Conservation (phyloP, 37 sponge, comb jelly and placozoan genomes). For the Tethya wilhelma region DNA sequence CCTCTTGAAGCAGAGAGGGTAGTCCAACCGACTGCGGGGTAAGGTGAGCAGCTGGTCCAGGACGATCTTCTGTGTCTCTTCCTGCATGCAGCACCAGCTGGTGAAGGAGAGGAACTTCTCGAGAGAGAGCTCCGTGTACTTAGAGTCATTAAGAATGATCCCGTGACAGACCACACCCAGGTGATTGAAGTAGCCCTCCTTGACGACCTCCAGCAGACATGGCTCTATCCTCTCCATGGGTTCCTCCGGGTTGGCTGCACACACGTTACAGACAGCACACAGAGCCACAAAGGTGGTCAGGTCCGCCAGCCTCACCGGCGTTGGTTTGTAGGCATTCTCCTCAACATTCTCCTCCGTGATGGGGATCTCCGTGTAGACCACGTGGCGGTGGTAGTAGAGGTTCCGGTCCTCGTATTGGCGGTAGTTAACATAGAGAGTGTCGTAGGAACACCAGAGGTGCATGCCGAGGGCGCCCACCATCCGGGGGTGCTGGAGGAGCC, state of each 20-base stretch:
- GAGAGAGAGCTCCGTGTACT: slow-evolving; percentile 13
- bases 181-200: slow-evolving; percentile 22
- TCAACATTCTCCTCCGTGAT: background rate
- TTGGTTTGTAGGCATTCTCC: background rate
- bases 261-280: slow-evolving; percentile 26
- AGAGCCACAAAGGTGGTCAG: slow-evolving; percentile 17
- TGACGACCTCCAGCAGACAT: slow-evolving; percentile 18
- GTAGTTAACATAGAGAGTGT: background rate
- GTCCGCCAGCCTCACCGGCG: background rate
- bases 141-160: slow-evolving; percentile 25
- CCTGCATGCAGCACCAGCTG: slow-evolving; percentile 25
- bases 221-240: slow-evolving; percentile 15
- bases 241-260: slow-evolving; percentile 28
- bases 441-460: slow-evolving; percentile 33
- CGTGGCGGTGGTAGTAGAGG: background rate
- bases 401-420: slow-evolving; percentile 23
- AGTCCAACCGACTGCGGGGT: slow-evolving; percentile 12
- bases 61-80: slow-evolving; percentile 4
- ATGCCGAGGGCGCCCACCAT: slow-evolving; percentile 2
- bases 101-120: slow-evolving; percentile 34
- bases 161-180: slow-evolving; percentile 2
- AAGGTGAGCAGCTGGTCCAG: slow-evolving; percentile 28
- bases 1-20: slow-evolving; percentile 2
- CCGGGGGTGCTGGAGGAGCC: slow-evolving; percentile 28
- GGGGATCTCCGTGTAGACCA: background rate